phyloP scores from a whole-genome alignment of 35 echinoderm and acorn worm species.

The Ophioderma brevispina region DNA sequence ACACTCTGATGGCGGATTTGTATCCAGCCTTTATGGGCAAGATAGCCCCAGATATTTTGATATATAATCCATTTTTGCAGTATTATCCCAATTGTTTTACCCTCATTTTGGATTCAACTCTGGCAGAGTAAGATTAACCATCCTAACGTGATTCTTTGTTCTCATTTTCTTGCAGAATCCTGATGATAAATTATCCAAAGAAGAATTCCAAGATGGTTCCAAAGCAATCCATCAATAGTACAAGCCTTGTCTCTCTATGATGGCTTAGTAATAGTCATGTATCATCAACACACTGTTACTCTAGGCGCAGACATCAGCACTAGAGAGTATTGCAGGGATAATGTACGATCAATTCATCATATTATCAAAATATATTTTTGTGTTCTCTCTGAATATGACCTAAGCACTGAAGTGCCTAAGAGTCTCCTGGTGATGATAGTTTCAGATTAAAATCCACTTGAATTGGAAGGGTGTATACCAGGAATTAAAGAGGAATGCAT shows the following conservation, averaged over 20 bases:
- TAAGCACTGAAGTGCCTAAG: too few species aligned
- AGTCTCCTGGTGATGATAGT: too few species aligned
- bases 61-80: background rate
- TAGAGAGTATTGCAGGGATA: too few species aligned
- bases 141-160: background rate
- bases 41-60: background rate
- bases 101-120: background rate
- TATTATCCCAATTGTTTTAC: background rate
- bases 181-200: constrained; percentile 80
- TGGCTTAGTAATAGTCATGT: constrained; percentile 62
- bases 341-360: too few species aligned
- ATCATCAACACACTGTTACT: too few species aligned
- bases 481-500: too few species aligned
- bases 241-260: constrained; percentile 95
- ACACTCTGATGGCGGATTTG: too few species aligned
- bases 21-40: background rate
- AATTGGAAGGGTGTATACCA: too few species aligned
- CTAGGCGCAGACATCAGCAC: too few species aligned
- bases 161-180: constrained; percentile 60
- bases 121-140: background rate
- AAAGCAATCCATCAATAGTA: constrained; percentile 96
- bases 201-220: constrained; percentile 95
- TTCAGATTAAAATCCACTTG: too few species aligned
- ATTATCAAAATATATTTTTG: too few species aligned
- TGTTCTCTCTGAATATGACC: too few species aligned